Evolutionary conservation across 2,888 invertebrate genomes (phyloP).

Genomic region (Watsonalla cultraria): DNA sequence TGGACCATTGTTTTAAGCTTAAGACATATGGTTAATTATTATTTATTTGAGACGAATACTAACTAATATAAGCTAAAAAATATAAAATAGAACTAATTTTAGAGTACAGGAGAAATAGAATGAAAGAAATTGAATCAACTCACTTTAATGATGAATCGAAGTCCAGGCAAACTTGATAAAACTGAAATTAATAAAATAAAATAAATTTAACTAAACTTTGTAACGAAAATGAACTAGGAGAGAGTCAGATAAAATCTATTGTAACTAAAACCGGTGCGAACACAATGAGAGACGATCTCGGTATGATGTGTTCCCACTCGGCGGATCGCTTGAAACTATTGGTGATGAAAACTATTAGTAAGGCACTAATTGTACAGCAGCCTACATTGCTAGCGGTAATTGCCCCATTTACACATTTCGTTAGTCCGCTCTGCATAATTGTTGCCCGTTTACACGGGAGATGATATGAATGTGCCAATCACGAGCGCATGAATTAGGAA

Average conservation of each 20-base stretch:
- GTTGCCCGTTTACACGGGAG: slow-evolving; percentile 62
- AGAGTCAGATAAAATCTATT: not conserved
- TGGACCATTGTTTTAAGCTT: slow-evolving; percentile 12
- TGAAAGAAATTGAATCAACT: not conserved
- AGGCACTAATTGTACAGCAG: slow-evolving; percentile 72
- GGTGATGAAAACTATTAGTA: slow-evolving; percentile 77
- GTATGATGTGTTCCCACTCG: slow-evolving; percentile 57
- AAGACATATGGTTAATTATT: slow-evolving; percentile 6
- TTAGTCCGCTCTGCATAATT: slow-evolving; percentile 73
- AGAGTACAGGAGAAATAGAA: not conserved
- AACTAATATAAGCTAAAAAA: too few species aligned
- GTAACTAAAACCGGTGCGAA: slow-evolving; percentile 41
- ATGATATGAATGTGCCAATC: slow-evolving; percentile 59
- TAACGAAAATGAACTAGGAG: slow-evolving; percentile 10
- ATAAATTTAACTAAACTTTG: slow-evolving; percentile 2
- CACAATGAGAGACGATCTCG: slow-evolving; percentile 57
- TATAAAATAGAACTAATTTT: too few species aligned
- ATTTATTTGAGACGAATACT: too few species aligned
- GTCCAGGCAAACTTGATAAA: not conserved
- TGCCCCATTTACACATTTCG: slow-evolving; percentile 77
- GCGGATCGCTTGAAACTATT: slow-evolving; percentile 56
- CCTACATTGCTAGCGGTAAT: slow-evolving; percentile 75
- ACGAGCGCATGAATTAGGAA: slow-evolving; percentile 48
- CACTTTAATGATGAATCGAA: not conserved
- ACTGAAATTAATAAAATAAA: not conserved